phyloP scores from a whole-genome alignment of 2,113 vertebrate genomes.

The Corythornis cristatus region DNA sequence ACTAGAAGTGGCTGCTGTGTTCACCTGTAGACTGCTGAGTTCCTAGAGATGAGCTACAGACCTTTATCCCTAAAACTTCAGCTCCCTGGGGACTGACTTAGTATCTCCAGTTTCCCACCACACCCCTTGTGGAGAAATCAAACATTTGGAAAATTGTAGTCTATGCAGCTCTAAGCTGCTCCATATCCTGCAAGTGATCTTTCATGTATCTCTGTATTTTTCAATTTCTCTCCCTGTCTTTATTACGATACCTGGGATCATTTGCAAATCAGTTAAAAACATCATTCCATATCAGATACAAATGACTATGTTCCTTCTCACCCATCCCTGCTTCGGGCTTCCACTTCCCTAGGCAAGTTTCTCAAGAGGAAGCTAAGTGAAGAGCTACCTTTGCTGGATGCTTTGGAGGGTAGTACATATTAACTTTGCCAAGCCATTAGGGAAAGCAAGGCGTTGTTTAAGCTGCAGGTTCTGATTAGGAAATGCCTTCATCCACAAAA shows the following conservation, averaged over 20 bases:
- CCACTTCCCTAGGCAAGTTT: constrained; percentile 15
- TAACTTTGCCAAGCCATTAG: constrained; percentile 33
- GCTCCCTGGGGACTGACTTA: neutral
- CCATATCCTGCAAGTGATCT: constrained; percentile 22
- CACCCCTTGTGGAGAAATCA: neutral
- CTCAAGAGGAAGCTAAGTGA: constrained; percentile 1
- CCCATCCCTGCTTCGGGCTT: neutral
- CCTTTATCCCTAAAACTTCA: neutral
- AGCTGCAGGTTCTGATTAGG: constrained; percentile 35
- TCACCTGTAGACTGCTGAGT: neutral
- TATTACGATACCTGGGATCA: neutral
- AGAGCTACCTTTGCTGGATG: neutral
- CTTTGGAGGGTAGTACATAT: constrained; percentile 30
- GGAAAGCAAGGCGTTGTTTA: constrained; percentile 42
- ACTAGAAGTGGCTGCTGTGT: neutral
- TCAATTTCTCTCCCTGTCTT: neutral
- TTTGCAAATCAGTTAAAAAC: constrained; percentile 38
- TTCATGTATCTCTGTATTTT: neutral
- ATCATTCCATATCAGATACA: constrained; percentile 34
- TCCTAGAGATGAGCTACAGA: neutral
- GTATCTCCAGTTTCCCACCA: neutral
- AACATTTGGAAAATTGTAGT: neutral
- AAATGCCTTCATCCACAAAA: neutral
- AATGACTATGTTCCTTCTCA: constrained; percentile 15
- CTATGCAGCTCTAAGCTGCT: neutral